Evolutionary conservation across 2,888 invertebrate genomes (phyloP), one percentile per base, ranked within the genome.

Genomic region (Thera obeliscata): DNA sequence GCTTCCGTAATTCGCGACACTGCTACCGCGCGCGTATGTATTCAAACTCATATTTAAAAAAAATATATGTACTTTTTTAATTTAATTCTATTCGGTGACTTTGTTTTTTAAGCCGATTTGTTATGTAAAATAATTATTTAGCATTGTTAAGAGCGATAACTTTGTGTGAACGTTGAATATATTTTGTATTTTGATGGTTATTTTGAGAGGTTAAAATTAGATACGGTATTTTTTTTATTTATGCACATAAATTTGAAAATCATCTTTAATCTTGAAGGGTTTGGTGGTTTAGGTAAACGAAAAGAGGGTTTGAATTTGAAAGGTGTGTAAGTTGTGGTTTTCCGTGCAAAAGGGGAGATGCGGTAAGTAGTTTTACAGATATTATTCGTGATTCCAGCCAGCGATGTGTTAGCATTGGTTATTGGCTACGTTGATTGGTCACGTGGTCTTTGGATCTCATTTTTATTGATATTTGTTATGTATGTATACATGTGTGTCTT

Each of bases 1-100:
- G 85, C 87, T 80, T 76, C 76, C 74, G 75, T 75, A 60, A n/a
- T 66, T 76, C 81, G 75, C 76, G 78, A 80, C 74, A 77, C 80
- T 74, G 81, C 82, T 77, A 89, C 85, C 90, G 90, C 91, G 90
- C 87, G 90, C 89, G 91, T 91, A 91, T 80, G 91, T 92, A 91
- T 88, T 63, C 50, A 71, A 71, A 71, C 66, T 69, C 58, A 52
- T 52, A 54, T 64, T 52, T 61, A 41, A 1, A 9, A 2, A 9
- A 7, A 46, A 46, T 9, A 9, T 9, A 9, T 9, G 0, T 8
- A 2, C 8, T 2, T 46, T 46, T 46, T 9, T 9, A 46, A 9
- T 46, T 9, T 7, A 46, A 46, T 2, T 46, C 9, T 7, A 9
- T 2, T 1, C 41, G 5, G 41, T 7, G 1, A 46, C 2, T 7